A percentile compares a stretch with the other conserved stretches of the same genome.
phyloP scores from a whole-genome alignment of 2,888 invertebrate genomes.

The Bugula neritina region DNA sequence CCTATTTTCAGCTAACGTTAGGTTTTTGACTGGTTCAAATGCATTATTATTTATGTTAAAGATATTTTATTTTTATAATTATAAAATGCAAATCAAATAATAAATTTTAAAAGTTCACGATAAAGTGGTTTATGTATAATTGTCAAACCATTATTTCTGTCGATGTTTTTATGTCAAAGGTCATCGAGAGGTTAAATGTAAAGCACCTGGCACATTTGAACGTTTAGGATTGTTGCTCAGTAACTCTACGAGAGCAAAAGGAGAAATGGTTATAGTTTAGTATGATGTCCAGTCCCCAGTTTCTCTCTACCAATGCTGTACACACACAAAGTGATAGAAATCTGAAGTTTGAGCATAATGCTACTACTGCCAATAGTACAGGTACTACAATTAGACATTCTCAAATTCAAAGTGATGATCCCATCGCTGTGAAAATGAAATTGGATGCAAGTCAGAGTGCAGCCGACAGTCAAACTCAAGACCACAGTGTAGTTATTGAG shows the following conservation, averaged over 20 bases:
- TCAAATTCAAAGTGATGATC: too few species aligned
- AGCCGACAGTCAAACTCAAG: too few species aligned
- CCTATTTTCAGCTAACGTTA: too few species aligned
- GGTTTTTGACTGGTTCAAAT: too few species aligned
- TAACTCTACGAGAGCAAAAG: neutral
- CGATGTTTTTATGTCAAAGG: neutral
- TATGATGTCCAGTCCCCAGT: conserved; percentile 15
- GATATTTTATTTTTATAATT: neutral
- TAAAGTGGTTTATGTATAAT: neutral
- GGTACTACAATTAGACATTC: too few species aligned
- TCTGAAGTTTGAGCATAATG: neutral
- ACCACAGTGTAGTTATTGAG: too few species aligned
- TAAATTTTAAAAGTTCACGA: neutral
- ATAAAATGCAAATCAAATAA: neutral
- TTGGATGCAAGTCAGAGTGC: too few species aligned
- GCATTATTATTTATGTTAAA: too few species aligned
- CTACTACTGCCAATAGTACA: too few species aligned
- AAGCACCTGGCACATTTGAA: neutral
- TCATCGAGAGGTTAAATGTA: neutral
- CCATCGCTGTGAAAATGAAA: too few species aligned
- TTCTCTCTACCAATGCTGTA: neutral
- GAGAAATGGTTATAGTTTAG: neutral
- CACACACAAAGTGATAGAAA: neutral
- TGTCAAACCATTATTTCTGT: neutral
- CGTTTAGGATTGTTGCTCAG: neutral